Evolutionary conservation across 2,888 invertebrate genomes (phyloP).

Genomic region (Mythimna albipuncta): DNA sequence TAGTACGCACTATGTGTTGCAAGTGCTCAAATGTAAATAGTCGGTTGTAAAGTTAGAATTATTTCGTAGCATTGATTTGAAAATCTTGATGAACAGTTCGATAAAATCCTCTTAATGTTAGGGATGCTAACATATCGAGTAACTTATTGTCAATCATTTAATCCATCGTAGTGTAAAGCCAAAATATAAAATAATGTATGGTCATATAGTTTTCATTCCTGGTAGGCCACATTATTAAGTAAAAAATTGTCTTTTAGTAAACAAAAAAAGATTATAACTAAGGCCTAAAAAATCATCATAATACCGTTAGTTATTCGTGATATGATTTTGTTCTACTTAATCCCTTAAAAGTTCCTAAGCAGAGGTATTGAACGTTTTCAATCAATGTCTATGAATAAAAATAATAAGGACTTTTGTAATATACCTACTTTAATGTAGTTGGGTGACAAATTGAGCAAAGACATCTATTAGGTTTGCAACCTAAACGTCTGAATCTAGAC

Average conservation of each 20-base stretch:
- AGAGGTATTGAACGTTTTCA: conserved; percentile 63
- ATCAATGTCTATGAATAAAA: conserved; percentile 56
- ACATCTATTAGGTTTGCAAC: conserved; percentile 63
- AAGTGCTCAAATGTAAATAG: conserved; percentile 86
- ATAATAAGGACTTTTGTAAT: conserved; percentile 50
- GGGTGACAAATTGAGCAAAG: conserved; percentile 51
- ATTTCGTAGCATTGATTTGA: conserved; percentile 62
- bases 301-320: conserved; percentile 29
- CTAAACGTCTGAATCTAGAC: conserved; percentile 66
- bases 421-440: conserved; percentile 40
- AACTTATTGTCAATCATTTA: conserved; percentile 13
- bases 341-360: conserved; percentile 64
- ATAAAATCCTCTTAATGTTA: conserved; percentile 52
- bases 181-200: background rate
- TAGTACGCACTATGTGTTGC: conserved; percentile 89
- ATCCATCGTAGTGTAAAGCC: background rate
- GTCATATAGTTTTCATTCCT: background rate
- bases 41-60: conserved; percentile 60
- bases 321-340: conserved; percentile 48
- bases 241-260: background rate
- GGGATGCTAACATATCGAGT: conserved; percentile 52
- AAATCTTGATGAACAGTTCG: conserved; percentile 52
- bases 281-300: background rate
- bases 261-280: background rate
- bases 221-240: background rate